Conservation (phyloP, 2,113 vertebrate genomes). For the Girardinichthys multiradiatus region DNA sequence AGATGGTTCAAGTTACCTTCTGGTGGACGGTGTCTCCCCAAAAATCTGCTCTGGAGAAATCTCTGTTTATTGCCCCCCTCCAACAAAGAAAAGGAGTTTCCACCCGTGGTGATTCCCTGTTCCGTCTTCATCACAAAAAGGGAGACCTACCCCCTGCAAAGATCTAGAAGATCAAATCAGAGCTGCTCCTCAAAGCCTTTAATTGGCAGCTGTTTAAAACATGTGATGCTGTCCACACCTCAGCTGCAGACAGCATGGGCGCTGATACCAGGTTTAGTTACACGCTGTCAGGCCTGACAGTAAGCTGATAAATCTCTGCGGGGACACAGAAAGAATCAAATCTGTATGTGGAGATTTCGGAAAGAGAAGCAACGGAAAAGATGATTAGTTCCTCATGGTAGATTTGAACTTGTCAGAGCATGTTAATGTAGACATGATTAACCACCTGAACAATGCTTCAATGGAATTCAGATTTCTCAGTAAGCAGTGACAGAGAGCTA, state of each 20-base stretch:
- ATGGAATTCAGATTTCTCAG: background rate
- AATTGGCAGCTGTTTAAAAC: slow-evolving; percentile 15
- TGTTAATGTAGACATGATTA: background rate
- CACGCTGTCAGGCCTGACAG: background rate
- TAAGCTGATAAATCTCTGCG: background rate
- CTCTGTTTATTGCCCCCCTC: no score
- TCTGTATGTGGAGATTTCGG: background rate
- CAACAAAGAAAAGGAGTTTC: no score
- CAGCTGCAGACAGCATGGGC: background rate
- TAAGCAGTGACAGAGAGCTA: background rate
- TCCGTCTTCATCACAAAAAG: background rate
- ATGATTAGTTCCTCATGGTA: background rate
- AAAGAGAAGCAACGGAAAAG: background rate
- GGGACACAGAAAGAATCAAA: background rate
- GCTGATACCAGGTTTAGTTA: background rate
- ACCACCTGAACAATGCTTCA: background rate
- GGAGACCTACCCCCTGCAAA: background rate
- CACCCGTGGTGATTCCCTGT: background rate
- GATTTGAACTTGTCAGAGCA: slow-evolving; percentile 3
- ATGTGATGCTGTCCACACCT: background rate
- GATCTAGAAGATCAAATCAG: slow-evolving; percentile 6
- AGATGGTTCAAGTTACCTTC: no score
- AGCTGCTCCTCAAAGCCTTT: slow-evolving; percentile 1
- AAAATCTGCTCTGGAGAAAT: no score
- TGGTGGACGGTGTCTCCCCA: no score